Conservation (phyloP, 2,888 invertebrate species). For the Amblyjoppa proteus region DNA sequence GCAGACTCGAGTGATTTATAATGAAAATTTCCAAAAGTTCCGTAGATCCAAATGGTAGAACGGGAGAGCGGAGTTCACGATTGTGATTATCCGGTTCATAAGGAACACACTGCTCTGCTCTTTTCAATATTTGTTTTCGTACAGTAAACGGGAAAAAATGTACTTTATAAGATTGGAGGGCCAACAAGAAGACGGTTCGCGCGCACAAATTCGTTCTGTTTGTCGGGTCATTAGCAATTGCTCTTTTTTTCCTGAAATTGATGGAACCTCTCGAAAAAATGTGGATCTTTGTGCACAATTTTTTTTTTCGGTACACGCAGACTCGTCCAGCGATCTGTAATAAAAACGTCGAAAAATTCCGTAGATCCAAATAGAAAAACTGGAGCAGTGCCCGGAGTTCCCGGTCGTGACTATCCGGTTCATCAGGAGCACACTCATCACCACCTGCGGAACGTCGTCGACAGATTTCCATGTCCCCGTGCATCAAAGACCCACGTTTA, state of each 20-base stretch:
- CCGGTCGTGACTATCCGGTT: constrained; percentile 78
- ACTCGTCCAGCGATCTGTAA: not conserved
- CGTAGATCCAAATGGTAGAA: constrained; percentile 67
- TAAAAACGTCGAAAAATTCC: not conserved
- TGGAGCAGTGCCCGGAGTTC: constrained; percentile 78
- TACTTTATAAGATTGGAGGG: too few relatives aligned
- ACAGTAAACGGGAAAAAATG: too few relatives aligned
- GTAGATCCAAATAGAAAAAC: constrained; percentile 67
- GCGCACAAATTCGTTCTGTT: too few relatives aligned
- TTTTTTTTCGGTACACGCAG: not conserved
- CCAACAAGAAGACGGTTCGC: too few relatives aligned
- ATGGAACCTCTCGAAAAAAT: too few relatives aligned
- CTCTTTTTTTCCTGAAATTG: too few relatives aligned
- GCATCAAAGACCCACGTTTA: constrained; percentile 74
- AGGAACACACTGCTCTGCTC: constrained; percentile 57
- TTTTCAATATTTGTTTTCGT: not conserved
- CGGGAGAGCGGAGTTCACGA: constrained; percentile 78
- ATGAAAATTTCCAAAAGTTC: not conserved
- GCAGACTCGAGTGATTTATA: not conserved
- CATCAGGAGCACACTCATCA: constrained; percentile 71
- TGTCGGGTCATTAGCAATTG: too few relatives aligned
- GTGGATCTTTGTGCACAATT: too few relatives aligned
- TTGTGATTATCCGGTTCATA: constrained; percentile 77
- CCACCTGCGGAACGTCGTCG: constrained; percentile 66
- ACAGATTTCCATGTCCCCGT: constrained; percentile 75